Base-by-base conservation (phyloP, 1,140 invertebrate genomes). In the Lasaia peninsularis region DNA sequence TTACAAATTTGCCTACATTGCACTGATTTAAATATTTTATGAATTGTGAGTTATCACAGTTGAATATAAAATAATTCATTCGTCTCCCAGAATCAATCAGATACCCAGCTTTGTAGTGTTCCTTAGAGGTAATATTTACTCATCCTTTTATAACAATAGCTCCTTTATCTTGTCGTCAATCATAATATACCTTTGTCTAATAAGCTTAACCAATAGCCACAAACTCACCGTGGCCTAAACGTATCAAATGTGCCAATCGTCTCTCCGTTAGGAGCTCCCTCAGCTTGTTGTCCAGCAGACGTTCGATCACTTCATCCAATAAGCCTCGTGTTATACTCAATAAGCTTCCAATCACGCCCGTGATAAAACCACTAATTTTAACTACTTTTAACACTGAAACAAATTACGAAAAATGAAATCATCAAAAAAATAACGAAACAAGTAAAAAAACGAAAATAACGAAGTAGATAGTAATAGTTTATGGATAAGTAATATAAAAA, bases 181-280 rank as follows among this genome's bases (percentile, higher is more conserved):
- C n/a, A n/a, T n/a, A n/a, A n/a, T n/a, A 34, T 3, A 2, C 34
- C 16, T 33, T 11, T 0, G 1, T 9, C 12, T 24, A 32, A 0
- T 28, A 28, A 28, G 7, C 24, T 6, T 24, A 5, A 24, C 24
- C 24, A 24, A 24, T 5, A 5, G 7, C 11, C 5, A 54, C 24
- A 33, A 9, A 62, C 72, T 40, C 35, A 82, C 79, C 69, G 32
- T 85, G 81, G 49, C 79, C 81, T 33, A 85, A 57, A 21, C 73
- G 63, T 32, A 85, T 76, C 2, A 82, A 56, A 52, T 81, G 75
- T 1, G 81, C 79, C 1, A 85, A 40, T 11, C 76, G 50, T 11
- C 72, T 67, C 52, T 80, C 73, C 3, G 24, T 61, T 10, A 80
- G 66, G 28, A 75, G 32, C 0, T 44, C 20, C 0, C 33, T 4